Conservation (phyloP, 2,113 vertebrate genomes). For the Hepsetus odoe region DNA sequence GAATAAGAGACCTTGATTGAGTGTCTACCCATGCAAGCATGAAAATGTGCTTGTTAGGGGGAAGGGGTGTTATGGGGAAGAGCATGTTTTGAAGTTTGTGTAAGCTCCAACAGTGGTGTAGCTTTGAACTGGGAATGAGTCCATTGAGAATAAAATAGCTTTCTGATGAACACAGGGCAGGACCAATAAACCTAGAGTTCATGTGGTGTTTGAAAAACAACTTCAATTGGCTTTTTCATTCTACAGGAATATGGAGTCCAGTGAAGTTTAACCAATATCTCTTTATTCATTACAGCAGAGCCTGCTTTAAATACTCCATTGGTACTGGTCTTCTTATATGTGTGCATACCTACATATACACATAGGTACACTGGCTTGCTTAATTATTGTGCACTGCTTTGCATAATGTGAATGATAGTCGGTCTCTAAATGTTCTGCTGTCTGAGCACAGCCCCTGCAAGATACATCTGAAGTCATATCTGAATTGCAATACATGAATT, state of each 20-base stretch:
- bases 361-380: no score
- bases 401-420: no score
- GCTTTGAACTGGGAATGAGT: constrained; percentile 69
- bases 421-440: no score
- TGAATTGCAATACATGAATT: no score
- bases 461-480: no score
- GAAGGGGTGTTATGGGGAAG: constrained; percentile 3
- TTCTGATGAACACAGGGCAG: constrained; percentile 60
- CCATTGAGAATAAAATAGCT: constrained; percentile 68
- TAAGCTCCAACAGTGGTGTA: constrained; percentile 68
- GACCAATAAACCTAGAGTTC: neutral
- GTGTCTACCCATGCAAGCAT: neutral
- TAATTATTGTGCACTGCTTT: no score
- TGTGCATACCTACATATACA: no score
- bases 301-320: no score
- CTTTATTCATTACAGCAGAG: no score
- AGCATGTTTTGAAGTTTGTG: constrained; percentile 40
- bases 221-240: neutral
- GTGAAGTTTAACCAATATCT: neutral
- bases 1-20: no score
- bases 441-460: no score
- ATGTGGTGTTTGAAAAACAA: neutral
- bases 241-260: neutral
- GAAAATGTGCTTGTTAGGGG: neutral
- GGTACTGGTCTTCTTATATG: no score